These are phyloP conservation scores for Drosophila elegans DNA, from an alignment of 1,140 invertebrate genomes.

Conservation along the genomic window DNA sequence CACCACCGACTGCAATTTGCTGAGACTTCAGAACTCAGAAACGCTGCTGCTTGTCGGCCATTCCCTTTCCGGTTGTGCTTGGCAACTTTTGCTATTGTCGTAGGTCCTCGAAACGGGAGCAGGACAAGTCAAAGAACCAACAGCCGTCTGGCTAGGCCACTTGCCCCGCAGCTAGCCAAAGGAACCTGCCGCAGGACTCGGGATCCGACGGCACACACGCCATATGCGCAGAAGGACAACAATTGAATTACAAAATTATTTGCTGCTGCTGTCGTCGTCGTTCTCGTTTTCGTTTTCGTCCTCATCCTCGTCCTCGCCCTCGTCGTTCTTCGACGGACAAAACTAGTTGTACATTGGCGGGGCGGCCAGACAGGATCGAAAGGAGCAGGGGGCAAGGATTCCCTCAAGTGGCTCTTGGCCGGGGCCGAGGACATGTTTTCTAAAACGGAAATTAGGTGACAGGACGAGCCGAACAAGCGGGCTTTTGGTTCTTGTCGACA, in stretches of 20 bases:
- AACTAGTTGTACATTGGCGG: slow-evolving; percentile 57
- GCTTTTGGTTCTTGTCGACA: slow-evolving; percentile 53
- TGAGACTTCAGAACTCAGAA: slow-evolving; percentile 28
- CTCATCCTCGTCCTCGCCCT: slow-evolving; percentile 18
- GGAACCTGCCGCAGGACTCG: slow-evolving; percentile 50
- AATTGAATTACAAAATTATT: slow-evolving; percentile 81
- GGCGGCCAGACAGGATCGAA: slow-evolving; percentile 19
- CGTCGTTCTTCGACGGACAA: slow-evolving; percentile 47
- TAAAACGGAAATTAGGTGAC: slow-evolving; percentile 83
- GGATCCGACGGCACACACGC: slow-evolving; percentile 47
- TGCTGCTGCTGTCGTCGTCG: slow-evolving; percentile 42
- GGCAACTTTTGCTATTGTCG: slow-evolving; percentile 74
- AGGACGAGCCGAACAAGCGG: slow-evolving; percentile 59
- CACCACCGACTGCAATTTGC: slow-evolving; percentile 44
- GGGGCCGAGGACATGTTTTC: slow-evolving; percentile 67
- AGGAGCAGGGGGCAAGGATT: slow-evolving; percentile 6
- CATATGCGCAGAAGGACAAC: slow-evolving; percentile 67
- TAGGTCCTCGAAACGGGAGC: slow-evolving; percentile 68
- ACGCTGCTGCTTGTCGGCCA: slow-evolving; percentile 56
- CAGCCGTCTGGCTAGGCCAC: slow-evolving; percentile 51
- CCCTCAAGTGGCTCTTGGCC: slow-evolving; percentile 58
- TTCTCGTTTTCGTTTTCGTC: slow-evolving; percentile 19
- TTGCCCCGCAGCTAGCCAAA: slow-evolving; percentile 52
- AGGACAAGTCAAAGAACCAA: slow-evolving; percentile 45
- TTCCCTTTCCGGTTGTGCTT: slow-evolving; percentile 60